Evolutionary conservation across 1,140 invertebrate species (phyloP), one percentile per base, ranked within the genome.

Genomic region (Chelonus insularis): DNA sequence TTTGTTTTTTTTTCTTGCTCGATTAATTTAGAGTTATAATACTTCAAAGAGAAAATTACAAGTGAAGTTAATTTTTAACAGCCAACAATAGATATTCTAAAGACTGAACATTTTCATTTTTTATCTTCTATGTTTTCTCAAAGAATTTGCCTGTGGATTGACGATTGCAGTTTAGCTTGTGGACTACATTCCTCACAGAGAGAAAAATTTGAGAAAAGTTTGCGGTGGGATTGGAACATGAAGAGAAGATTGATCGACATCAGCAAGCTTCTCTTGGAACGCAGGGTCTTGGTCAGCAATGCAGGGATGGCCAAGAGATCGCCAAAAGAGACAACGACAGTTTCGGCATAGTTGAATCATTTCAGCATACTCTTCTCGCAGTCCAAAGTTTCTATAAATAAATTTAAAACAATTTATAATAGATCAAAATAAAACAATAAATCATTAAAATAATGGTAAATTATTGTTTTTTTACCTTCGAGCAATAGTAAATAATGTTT

Each of bases 281-380:
- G 91, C 88, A 0, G 89, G 90, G 75, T 91, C 89, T 71, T 89
- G 88, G 73, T 93, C 91, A 2, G 90, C 90, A 64, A 95, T 91
- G 75, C 93, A 96, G 0, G 93, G 93, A 78, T 96, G 94, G 0
- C 94, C 94, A 43, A 92, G 85, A 1, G 91, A 93, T 68, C 95
- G 89, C 97, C 97, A 99, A 77, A 98, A 98, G 32, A 99, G 86
- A 75, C 94, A 96, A 69, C 95, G 90, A 79, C 97, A 99, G 76
- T 96, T 93, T 62, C 92, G 88, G 79, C 97, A 99, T 39, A 98
- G 83, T 43, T 95, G 93, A 62, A 99, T 85, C 76, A 94, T 94
- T 80, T 99, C 96, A 1, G 96, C 94, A 80, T 94, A 99, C 64
- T 96, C 92, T 82, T 98, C 95, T 62, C 91, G 88, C 14, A 96